phyloP scores from a whole-genome alignment of 2,797 vertebrate genomes.

The Varecia variegata region DNA sequence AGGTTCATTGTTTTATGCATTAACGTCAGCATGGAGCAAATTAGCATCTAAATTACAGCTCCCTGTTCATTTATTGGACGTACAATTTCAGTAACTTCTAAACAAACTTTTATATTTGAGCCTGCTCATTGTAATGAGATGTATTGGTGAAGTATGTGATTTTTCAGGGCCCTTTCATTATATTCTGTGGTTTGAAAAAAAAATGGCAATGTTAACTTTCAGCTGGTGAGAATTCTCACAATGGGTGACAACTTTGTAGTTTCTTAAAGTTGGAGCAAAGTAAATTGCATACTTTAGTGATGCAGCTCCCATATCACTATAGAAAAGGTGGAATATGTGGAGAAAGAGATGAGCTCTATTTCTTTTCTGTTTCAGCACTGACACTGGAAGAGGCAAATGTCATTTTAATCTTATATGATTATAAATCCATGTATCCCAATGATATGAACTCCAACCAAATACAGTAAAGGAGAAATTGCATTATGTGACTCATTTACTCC shows the following conservation, averaged over 20 bases:
- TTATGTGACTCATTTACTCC: constrained; percentile 81
- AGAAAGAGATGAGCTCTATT: constrained; percentile 64
- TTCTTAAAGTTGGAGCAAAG: constrained; percentile 77
- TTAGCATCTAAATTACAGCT: constrained; percentile 89
- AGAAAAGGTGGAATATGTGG: constrained; percentile 45
- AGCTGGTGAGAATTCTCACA: constrained; percentile 73
- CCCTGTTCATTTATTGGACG: constrained; percentile 83
- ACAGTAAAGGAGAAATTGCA: constrained; percentile 77
- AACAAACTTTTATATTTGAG: constrained; percentile 84
- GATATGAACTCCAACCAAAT: constrained; percentile 78
- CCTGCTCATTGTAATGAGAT: constrained; percentile 76
- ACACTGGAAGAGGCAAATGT: constrained; percentile 81
- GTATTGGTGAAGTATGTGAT: constrained; percentile 74
- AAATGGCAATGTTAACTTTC: constrained; percentile 70
- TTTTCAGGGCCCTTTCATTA: constrained; percentile 76
- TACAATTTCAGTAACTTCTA: constrained; percentile 84
- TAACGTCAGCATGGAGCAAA: constrained; percentile 84
- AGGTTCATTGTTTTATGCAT: constrained; percentile 90
- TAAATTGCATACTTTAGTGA: constrained; percentile 79
- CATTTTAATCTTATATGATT: constrained; percentile 83
- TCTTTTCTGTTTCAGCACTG: constrained; percentile 81
- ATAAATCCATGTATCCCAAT: constrained; percentile 79
- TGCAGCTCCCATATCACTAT: constrained; percentile 61
- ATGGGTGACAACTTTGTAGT: constrained; percentile 80
- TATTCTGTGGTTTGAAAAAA: constrained; percentile 73